A percentile compares a stretch with the other conserved stretches of the same genome.
Evolutionary conservation across 2,888 invertebrate genomes (phyloP).

Genomic region (Torymus tubicola): DNA sequence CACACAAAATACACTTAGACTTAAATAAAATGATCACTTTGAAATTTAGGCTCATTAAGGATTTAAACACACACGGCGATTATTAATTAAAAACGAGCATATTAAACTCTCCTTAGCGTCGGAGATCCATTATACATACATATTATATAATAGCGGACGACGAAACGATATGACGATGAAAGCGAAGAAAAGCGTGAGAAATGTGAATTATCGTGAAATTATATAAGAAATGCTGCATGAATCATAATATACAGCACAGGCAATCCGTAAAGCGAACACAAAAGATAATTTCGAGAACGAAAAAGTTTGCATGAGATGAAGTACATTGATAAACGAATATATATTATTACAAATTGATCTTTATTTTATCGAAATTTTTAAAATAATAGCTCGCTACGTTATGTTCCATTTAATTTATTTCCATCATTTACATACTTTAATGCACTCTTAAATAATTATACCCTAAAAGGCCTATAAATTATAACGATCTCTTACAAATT

Average conservation of each 20-base stretch:
- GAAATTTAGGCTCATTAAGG: slow-evolving; percentile 59
- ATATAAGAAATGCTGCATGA: slow-evolving; percentile 24
- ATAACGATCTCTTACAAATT: too few relatives aligned
- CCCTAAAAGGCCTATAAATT: too few relatives aligned
- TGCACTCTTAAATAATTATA: too few relatives aligned
- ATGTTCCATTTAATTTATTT: too few relatives aligned
- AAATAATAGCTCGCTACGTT: too few relatives aligned
- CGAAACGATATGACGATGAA: slow-evolving; percentile 19
- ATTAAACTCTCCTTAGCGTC: slow-evolving; percentile 51
- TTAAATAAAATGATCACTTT: slow-evolving; percentile 67
- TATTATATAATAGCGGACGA: slow-evolving; percentile 46
- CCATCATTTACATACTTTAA: too few relatives aligned
- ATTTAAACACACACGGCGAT: slow-evolving; percentile 30
- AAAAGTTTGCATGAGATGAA: slow-evolving; percentile 43
- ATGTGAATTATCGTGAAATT: slow-evolving; percentile 22
- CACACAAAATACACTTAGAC: slow-evolving; percentile 64
- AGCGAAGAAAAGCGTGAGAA: slow-evolving; percentile 20
- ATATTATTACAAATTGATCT: not conserved
- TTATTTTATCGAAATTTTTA: too few relatives aligned
- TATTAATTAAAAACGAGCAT: slow-evolving; percentile 36
- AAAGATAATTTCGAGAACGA: not conserved
- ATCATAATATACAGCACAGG: slow-evolving; percentile 16
- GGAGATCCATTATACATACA: slow-evolving; percentile 53
- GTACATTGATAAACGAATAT: slow-evolving; percentile 42
- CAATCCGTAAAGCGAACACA: slow-evolving; percentile 26